Evolutionary conservation across 2,888 invertebrate species (phyloP).

Genomic region (Tachina fera): DNA sequence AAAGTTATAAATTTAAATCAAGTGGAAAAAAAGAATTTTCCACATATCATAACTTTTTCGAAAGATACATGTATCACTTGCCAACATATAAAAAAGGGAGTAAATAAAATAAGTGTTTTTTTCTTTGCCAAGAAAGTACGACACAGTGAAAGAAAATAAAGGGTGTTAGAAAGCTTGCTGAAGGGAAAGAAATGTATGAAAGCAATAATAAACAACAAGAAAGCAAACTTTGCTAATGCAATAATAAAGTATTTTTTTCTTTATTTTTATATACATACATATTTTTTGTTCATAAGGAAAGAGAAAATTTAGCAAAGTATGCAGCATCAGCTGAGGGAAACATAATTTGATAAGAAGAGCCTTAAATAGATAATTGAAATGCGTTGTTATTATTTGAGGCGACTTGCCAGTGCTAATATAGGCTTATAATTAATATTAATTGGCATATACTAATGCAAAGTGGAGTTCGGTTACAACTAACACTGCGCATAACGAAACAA

Average conservation of each 20-base stretch:
- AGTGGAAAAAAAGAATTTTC: slow-evolving; percentile 29
- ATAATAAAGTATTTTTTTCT: slow-evolving; percentile 54
- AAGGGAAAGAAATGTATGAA: not conserved
- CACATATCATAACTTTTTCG: slow-evolving; percentile 62
- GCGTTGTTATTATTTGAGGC: too few species aligned
- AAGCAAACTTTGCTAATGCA: slow-evolving; percentile 57
- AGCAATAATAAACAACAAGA: slow-evolving; percentile 39
- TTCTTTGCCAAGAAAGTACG: not conserved
- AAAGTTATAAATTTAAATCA: slow-evolving; percentile 66
- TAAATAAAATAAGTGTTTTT: slow-evolving; percentile 16
- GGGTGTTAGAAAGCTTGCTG: not conserved
- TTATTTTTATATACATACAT: not conserved
- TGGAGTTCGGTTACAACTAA: too few species aligned
- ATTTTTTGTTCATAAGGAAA: not conserved
- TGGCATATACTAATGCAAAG: too few species aligned
- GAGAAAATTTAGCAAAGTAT: not conserved
- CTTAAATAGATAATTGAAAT: too few species aligned
- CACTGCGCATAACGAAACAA: too few species aligned
- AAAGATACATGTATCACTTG: slow-evolving; percentile 60
- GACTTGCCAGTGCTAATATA: too few species aligned
- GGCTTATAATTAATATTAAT: too few species aligned
- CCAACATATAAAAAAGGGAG: slow-evolving; percentile 33
- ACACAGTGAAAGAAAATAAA: slow-evolving; percentile 25
- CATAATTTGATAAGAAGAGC: too few species aligned
- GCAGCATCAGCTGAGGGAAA: too few species aligned